Percentiles rank a stretch among this genome's conserved stretches.
These are phyloP conservation scores for Gandaritis pyraliata DNA, from an alignment of 2,888 invertebrate species.

Conservation along the genomic window DNA sequence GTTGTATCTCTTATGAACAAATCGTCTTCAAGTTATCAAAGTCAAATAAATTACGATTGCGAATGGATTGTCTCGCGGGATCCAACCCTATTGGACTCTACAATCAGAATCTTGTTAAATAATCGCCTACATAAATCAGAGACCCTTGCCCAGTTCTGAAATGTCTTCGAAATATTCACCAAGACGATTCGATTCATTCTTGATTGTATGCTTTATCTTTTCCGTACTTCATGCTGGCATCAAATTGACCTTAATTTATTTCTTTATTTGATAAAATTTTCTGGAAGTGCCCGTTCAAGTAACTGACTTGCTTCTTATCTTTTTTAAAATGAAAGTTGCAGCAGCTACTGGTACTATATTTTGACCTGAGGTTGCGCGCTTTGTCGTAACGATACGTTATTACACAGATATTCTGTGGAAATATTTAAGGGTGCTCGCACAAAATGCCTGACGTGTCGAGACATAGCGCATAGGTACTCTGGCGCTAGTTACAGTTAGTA, in stretches of 20 bases:
- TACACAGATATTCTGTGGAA: no score
- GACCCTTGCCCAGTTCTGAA: slow-evolving; percentile 3
- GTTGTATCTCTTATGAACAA: neutral
- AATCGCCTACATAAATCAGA: slow-evolving; percentile 1
- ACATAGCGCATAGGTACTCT: no score
- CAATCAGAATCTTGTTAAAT: slow-evolving; percentile 4
- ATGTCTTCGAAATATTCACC: slow-evolving; percentile 1
- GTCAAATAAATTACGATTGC: slow-evolving; percentile 4
- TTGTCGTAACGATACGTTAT: no score
- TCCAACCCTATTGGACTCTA: slow-evolving; percentile 1
- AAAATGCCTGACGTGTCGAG: no score
- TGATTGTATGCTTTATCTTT: neutral
- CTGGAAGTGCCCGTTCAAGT: no score
- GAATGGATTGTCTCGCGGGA: slow-evolving; percentile 3
- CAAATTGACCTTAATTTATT: neutral
- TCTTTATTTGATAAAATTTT: no score
- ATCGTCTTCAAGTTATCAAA: neutral
- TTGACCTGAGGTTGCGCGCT: no score
- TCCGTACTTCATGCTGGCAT: neutral
- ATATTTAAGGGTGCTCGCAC: no score
- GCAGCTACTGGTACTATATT: no score
- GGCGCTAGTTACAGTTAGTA: neutral
- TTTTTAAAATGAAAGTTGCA: no score
- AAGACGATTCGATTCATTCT: neutral
- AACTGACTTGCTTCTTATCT: no score